Evolutionary conservation across 2,797 vertebrate genomes (phyloP).

Genomic region (Myoxocephalus aenaeus): DNA sequence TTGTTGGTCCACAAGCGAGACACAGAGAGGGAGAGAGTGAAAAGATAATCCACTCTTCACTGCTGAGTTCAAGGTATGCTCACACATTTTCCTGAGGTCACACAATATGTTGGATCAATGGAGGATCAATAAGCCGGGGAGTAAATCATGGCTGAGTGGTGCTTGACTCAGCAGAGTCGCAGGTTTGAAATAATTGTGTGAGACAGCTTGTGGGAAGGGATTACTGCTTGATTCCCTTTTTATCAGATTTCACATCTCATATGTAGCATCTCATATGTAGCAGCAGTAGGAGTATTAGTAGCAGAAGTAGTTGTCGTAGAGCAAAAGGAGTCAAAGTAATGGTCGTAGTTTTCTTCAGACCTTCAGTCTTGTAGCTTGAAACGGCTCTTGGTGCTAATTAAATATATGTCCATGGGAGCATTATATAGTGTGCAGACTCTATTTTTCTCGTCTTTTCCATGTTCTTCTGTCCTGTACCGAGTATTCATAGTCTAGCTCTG

Average conservation of each 20-base stretch:
- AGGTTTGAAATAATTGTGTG: conserved; percentile 53
- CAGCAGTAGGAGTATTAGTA: not conserved
- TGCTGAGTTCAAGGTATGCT: conserved; percentile 23
- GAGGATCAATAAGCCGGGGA: conserved; percentile 38
- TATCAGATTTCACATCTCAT: conserved; percentile 65
- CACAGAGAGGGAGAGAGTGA: not conserved
- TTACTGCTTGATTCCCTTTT: conserved; percentile 66
- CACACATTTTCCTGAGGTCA: conserved; percentile 8
- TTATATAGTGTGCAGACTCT: too few relatives aligned
- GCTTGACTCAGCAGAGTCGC: conserved; percentile 43
- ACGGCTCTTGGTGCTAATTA: not conserved
- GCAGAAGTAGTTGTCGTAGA: not conserved
- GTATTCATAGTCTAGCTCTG: too few relatives aligned
- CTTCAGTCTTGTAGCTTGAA: not conserved
- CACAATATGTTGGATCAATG: not conserved
- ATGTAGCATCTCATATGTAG: too few relatives aligned
- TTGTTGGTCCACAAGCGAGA: conserved; percentile 47
- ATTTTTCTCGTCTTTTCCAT: not conserved
- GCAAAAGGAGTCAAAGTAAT: not conserved
- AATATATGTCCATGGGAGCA: not conserved
- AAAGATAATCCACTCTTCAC: conserved; percentile 18
- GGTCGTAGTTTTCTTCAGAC: not conserved
- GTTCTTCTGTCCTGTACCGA: not conserved
- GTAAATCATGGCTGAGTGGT: conserved; percentile 35
- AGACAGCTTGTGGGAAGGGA: conserved; percentile 57